Evolutionary conservation across 2,888 invertebrate species (phyloP).

Genomic region (Drosophila diplacantha): DNA sequence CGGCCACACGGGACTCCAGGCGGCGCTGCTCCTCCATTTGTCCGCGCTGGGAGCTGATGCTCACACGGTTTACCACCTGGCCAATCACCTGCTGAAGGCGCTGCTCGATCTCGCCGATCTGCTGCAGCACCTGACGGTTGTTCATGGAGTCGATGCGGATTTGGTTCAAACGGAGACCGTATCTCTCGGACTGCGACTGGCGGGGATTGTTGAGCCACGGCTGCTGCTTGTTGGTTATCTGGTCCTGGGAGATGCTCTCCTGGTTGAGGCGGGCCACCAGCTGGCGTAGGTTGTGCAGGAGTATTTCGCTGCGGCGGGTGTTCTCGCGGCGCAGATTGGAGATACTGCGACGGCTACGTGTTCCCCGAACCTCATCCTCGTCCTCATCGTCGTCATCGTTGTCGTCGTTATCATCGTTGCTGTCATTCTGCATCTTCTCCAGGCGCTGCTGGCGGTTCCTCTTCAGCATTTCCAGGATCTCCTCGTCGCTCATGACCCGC

Average conservation of each 20-base stretch:
- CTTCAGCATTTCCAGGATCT: slow-evolving; percentile 51
- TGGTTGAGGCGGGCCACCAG: slow-evolving; percentile 85
- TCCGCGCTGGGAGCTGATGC: neutral
- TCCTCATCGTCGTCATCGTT: slow-evolving; percentile 16
- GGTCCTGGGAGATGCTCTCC: slow-evolving; percentile 84
- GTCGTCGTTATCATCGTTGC: slow-evolving; percentile 8
- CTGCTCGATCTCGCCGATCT: slow-evolving; percentile 51
- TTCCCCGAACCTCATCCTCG: slow-evolving; percentile 19
- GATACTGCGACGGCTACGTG: slow-evolving; percentile 59
- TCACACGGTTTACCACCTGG: slow-evolving; percentile 24
- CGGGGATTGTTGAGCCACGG: slow-evolving; percentile 81
- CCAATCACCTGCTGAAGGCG: slow-evolving; percentile 43
- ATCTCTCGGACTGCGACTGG: slow-evolving; percentile 38
- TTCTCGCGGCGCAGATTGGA: slow-evolving; percentile 8
- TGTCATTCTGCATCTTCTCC: slow-evolving; percentile 8
- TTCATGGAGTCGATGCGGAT: slow-evolving; percentile 48
- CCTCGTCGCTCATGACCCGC: slow-evolving; percentile 45
- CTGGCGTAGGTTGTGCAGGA: slow-evolving; percentile 83
- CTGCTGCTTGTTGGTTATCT: slow-evolving; percentile 73
- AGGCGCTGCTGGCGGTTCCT: slow-evolving; percentile 42
- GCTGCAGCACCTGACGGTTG: slow-evolving; percentile 43
- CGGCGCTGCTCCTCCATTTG: slow-evolving; percentile 26
- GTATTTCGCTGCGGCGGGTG: slow-evolving; percentile 64
- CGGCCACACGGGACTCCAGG: slow-evolving; percentile 53
- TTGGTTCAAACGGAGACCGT: slow-evolving; percentile 54